Evolutionary conservation across 2,888 invertebrate species (phyloP).

Genomic region (Eupithecia subfuscata): DNA sequence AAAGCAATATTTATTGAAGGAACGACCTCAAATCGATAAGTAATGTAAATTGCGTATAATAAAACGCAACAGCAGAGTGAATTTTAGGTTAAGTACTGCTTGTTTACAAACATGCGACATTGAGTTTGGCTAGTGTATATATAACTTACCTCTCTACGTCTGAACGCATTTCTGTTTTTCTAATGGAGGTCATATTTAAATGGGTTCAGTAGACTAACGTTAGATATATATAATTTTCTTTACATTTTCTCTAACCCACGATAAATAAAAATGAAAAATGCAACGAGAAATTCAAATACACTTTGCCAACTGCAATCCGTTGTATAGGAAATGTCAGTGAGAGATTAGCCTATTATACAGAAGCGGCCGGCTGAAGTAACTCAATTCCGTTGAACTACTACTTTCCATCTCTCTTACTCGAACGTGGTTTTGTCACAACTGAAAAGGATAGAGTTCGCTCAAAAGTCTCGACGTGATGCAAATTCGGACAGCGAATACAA

Average conservation of each 20-base stretch:
- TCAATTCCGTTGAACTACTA: constrained; percentile 45
- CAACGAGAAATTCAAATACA: constrained; percentile 30
- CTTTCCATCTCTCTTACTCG: constrained; percentile 35
- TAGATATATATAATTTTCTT: constrained; percentile 1
- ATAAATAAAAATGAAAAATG: constrained; percentile 14
- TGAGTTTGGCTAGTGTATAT: too few species aligned
- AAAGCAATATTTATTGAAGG: too few species aligned
- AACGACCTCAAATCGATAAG: too few species aligned
- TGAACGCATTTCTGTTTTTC: constrained; percentile 35
- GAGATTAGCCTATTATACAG: constrained; percentile 58
- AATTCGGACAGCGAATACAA: constrained; percentile 52
- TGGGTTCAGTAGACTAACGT: background rate
- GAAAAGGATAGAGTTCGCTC: constrained; percentile 41
- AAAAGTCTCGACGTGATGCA: constrained; percentile 47
- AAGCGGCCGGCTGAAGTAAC: constrained; percentile 48
- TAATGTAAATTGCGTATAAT: too few species aligned
- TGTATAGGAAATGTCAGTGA: constrained; percentile 48
- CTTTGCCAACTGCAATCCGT: constrained; percentile 38
- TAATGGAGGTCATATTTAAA: constrained; percentile 20
- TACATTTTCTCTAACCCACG: background rate
- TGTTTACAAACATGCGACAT: too few species aligned
- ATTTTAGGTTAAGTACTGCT: too few species aligned
- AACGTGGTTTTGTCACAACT: constrained; percentile 25
- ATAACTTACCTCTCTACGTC: constrained; percentile 8
- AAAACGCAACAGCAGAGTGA: too few species aligned